Conservation (phyloP, 2,888 invertebrate species). For the Dolichopus griseipennis region DNA sequence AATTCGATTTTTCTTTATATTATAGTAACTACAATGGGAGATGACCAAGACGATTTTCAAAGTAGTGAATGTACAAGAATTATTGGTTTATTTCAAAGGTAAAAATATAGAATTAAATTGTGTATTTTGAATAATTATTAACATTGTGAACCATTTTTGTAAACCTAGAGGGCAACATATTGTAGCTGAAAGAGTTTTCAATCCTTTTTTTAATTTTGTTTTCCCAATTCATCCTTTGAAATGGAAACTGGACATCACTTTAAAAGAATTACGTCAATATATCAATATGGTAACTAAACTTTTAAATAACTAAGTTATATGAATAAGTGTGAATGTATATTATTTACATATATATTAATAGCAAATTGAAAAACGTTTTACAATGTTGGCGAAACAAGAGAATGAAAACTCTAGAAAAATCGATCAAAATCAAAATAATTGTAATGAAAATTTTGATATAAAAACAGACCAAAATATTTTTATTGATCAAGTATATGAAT, state of each 20-base stretch:
- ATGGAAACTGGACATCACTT: neutral
- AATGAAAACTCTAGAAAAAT: neutral
- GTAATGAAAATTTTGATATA: neutral
- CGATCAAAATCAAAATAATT: neutral
- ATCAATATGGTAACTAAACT: neutral
- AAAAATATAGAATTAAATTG: neutral
- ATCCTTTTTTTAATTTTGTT: neutral
- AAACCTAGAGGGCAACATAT: neutral
- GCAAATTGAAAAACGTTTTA: neutral
- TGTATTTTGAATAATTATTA: neutral
- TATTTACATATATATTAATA: neutral
- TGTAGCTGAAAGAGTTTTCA: neutral
- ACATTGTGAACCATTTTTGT: neutral
- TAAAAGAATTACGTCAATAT: neutral
- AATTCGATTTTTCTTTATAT: neutral
- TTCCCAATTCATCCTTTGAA: neutral
- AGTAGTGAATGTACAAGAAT: neutral
- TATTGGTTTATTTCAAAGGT: neutral
- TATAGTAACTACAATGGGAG: neutral
- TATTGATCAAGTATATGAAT: neutral
- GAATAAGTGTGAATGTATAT: no score
- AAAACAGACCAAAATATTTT: neutral
- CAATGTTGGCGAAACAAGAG: neutral
- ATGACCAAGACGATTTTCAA: neutral
- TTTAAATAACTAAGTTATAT: neutral